phyloP scores from a whole-genome alignment of 2,888 invertebrate species.

The Tolmerus cingulatus region DNA sequence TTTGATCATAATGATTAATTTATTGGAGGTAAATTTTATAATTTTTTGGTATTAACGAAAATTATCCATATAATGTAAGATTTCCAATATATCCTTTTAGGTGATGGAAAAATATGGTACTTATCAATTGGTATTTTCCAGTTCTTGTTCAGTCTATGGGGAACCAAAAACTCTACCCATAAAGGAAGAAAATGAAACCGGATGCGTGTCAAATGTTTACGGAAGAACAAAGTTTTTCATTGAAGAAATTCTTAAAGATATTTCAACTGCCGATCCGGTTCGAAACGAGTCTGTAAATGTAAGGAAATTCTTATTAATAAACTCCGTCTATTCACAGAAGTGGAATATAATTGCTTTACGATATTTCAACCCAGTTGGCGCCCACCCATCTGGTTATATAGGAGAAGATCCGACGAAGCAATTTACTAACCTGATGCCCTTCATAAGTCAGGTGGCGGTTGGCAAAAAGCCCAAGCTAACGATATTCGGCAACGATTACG shows the following conservation, averaged over 20 bases:
- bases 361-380: slow-evolving; percentile 97
- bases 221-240: slow-evolving; percentile 93
- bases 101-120: slow-evolving; percentile 75
- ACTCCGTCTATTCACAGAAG: slow-evolving; percentile 63
- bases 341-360: slow-evolving; percentile 84
- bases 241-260: slow-evolving; percentile 90
- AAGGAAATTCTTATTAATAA: slow-evolving; percentile 53
- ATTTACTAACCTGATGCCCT: slow-evolving; percentile 96
- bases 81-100: slow-evolving; percentile 62
- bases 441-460: slow-evolving; percentile 89
- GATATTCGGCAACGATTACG: slow-evolving; percentile 88
- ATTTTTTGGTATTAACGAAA: slow-evolving; percentile 48
- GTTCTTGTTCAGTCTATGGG: slow-evolving; percentile 94
- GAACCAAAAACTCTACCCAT: slow-evolving; percentile 84
- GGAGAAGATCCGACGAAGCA: slow-evolving; percentile 92
- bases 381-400: slow-evolving; percentile 86
- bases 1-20: slow-evolving; percentile 82
- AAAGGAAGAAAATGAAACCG: slow-evolving; percentile 84
- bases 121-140: slow-evolving; percentile 76
- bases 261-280: slow-evolving; percentile 80
- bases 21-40: slow-evolving; percentile 76
- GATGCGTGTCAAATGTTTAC: slow-evolving; percentile 91
- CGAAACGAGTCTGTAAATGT: neutral
- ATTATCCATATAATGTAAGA: neutral
- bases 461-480: slow-evolving; percentile 77